Percentiles rank a stretch among this genome's conserved stretches.
phyloP scores from a whole-genome alignment of 2,797 vertebrate species.

The Myiotriccus ornatus region DNA sequence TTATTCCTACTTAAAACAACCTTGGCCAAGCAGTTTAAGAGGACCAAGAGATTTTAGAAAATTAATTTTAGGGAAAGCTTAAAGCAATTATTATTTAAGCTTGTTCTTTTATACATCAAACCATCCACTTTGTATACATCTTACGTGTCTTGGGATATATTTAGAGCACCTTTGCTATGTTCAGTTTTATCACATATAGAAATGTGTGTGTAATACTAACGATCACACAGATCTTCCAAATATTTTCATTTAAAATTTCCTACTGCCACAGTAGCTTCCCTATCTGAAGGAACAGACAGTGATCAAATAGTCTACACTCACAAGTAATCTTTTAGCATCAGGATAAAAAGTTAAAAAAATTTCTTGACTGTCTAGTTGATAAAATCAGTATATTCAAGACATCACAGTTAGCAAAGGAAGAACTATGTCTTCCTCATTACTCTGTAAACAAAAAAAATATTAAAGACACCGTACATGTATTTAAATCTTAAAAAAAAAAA shows the following conservation, averaged over 20 bases:
- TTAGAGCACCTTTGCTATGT: not conserved
- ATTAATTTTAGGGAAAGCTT: not conserved
- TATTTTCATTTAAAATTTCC: not conserved
- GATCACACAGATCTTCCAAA: not conserved
- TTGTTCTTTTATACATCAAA: not conserved
- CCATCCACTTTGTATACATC: not conserved
- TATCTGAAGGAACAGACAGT: not conserved
- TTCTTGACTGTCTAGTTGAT: not conserved
- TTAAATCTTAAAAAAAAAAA: not conserved
- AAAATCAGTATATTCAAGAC: not conserved
- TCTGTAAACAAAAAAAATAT: not conserved
- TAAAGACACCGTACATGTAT: not conserved
- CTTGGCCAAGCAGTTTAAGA: not conserved
- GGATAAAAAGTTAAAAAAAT: not conserved
- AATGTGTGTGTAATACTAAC: not conserved
- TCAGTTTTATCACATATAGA: not conserved
- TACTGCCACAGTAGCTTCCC: not conserved
- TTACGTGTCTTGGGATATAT: not conserved
- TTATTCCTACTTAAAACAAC: not conserved
- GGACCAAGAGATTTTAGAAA: not conserved
- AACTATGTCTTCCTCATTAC: not conserved
- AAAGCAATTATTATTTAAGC: not conserved
- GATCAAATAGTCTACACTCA: not conserved
- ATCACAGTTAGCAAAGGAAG: not conserved
- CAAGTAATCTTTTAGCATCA: not conserved